Evolutionary conservation across 1,140 invertebrate species (phyloP).

Genomic region (Potamilus streckersoni): DNA sequence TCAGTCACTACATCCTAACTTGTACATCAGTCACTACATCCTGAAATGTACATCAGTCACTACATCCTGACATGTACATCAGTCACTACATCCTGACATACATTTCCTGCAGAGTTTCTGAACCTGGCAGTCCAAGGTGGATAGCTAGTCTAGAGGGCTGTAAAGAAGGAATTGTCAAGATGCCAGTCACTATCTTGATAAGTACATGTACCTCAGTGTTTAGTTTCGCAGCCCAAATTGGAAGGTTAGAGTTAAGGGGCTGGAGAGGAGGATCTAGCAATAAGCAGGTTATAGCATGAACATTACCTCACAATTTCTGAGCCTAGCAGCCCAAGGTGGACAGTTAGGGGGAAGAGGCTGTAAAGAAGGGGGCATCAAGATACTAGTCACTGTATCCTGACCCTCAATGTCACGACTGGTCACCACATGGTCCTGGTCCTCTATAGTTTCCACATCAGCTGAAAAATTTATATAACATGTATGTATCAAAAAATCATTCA

Average conservation of each 20-base stretch:
- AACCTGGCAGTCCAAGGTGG: too few species aligned
- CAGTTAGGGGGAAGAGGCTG: constrained; percentile 46
- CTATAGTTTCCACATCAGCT: constrained; percentile 11
- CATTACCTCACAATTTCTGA: constrained; percentile 63
- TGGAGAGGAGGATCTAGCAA: neutral
- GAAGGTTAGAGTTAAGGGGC: neutral
- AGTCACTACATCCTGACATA: too few species aligned
- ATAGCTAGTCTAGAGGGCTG: too few species aligned
- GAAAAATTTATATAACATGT: neutral
- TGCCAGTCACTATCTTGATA: too few species aligned
- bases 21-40: too few species aligned
- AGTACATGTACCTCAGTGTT: neutral
- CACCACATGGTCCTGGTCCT: constrained; percentile 14
- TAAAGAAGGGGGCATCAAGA: constrained; percentile 52
- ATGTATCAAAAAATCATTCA: neutral
- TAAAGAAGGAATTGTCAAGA: too few species aligned
- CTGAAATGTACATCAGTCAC: constrained; percentile 31
- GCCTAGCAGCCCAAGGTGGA: constrained; percentile 59
- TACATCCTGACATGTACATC: too few species aligned
- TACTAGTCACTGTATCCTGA: constrained; percentile 11
- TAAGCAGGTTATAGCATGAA: neutral
- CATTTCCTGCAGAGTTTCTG: too few species aligned
- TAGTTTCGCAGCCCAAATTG: neutral
- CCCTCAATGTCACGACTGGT: neutral
- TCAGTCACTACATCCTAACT: neutral